phyloP scores from a whole-genome alignment of 2,113 vertebrate species.

The Carassius gibelio region DNA sequence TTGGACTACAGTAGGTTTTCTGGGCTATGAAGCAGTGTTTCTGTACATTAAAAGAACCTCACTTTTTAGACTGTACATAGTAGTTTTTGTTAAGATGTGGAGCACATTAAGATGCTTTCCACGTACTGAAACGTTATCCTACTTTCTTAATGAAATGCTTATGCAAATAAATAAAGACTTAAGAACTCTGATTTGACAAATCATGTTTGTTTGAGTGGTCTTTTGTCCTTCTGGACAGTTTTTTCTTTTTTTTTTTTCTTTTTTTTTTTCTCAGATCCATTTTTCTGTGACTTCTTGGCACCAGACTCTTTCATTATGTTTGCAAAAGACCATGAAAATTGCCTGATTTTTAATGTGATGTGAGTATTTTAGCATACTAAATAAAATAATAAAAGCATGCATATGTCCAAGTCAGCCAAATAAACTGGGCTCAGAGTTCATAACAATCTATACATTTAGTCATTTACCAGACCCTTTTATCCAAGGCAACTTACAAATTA shows the following conservation, averaged over 20 bases:
- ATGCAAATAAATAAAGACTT: constrained; percentile 57
- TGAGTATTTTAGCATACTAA: neutral
- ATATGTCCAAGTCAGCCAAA: neutral
- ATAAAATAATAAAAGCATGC: neutral
- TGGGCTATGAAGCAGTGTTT: constrained; percentile 55
- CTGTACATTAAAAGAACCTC: constrained; percentile 50
- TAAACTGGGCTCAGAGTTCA: neutral
- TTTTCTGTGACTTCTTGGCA: neutral
- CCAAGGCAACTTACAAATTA: too few species aligned
- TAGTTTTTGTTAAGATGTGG: constrained; percentile 51
- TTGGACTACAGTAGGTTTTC: constrained; percentile 17
- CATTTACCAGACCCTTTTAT: too few species aligned
- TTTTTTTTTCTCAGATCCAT: neutral
- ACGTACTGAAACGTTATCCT: constrained; percentile 30
- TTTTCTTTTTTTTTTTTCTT: too few species aligned
- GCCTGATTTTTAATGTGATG: neutral
- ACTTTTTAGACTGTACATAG: constrained; percentile 63
- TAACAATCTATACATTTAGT: too few species aligned
- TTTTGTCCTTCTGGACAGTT: neutral
- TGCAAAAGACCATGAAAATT: neutral
- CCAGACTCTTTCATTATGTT: neutral
- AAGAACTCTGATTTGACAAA: constrained; percentile 23
- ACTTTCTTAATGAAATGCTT: constrained; percentile 47
- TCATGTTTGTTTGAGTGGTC: constrained; percentile 30
- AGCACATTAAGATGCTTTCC: constrained; percentile 16